A percentile compares a stretch with the other conserved stretches of the same genome.
Evolutionary conservation across 1,140 invertebrate species (phyloP).

Genomic region (Saccostrea echinata): DNA sequence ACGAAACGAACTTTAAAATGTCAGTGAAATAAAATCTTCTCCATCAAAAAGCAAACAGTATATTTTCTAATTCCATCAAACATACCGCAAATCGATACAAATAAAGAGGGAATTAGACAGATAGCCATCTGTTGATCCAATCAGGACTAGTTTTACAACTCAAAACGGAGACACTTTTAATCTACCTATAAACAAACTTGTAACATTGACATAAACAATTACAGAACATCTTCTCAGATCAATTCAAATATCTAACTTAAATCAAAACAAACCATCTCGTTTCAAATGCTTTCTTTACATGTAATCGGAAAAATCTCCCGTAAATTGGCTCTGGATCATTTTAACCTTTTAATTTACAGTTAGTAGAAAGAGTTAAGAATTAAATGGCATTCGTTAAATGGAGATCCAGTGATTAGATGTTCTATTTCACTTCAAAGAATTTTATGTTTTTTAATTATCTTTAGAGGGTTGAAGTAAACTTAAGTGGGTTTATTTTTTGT

Average conservation of each 20-base stretch:
- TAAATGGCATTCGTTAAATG: slow-evolving; percentile 3
- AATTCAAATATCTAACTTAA: neutral
- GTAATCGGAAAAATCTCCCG: neutral
- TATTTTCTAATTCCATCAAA: neutral
- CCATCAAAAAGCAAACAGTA: slow-evolving; percentile 6
- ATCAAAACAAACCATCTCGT: neutral
- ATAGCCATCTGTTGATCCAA: slow-evolving; percentile 20
- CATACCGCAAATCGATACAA: neutral
- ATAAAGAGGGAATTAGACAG: neutral
- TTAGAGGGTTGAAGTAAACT: neutral
- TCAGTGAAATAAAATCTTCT: slow-evolving; percentile 5
- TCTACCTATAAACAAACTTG: slow-evolving; percentile 5
- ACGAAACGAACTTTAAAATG: neutral
- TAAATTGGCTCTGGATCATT: neutral
- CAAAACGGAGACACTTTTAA: neutral
- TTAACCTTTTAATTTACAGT: slow-evolving; percentile 21
- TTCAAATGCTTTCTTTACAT: slow-evolving; percentile 15
- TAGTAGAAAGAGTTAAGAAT: slow-evolving; percentile 15
- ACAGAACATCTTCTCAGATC: slow-evolving; percentile 2
- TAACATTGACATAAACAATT: slow-evolving; percentile 27
- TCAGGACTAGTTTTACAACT: neutral
- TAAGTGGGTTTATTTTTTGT: neutral
- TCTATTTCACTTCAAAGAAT: slow-evolving; percentile 13
- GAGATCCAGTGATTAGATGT: neutral
- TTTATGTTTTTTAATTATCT: slow-evolving; percentile 29